phyloP scores from a whole-genome alignment of 2,888 invertebrate species.

The Eledona agricola region DNA sequence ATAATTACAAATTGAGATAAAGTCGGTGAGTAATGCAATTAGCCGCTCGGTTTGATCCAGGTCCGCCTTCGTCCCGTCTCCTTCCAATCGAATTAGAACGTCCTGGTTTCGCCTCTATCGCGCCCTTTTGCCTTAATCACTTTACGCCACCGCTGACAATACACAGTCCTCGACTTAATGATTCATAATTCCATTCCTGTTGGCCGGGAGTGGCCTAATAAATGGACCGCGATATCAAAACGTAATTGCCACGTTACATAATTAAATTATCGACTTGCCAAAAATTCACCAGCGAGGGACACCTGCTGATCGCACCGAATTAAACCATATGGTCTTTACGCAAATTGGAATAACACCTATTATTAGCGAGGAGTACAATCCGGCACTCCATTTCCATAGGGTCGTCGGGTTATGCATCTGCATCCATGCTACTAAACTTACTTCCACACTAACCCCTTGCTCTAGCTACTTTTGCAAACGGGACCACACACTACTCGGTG shows the following conservation, averaged over 20 bases:
- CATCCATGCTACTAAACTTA: too few relatives aligned
- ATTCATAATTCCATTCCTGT: conserved; percentile 41
- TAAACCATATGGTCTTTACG: conserved; percentile 32
- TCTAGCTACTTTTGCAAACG: too few relatives aligned
- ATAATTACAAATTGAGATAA: conserved; percentile 51
- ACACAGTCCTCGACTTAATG: conserved; percentile 41
- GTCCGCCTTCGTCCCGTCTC: conserved; percentile 40
- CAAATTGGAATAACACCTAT: conserved; percentile 28
- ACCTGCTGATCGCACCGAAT: too few relatives aligned
- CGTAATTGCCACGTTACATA: conserved; percentile 35
- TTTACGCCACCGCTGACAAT: conserved; percentile 40
- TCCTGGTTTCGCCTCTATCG: conserved; percentile 41
- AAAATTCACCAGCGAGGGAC: conserved; percentile 23
- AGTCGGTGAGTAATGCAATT: conserved; percentile 50
- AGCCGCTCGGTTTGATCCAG: conserved; percentile 48
- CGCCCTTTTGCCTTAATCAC: conserved; percentile 44
- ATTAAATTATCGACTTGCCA: conserved; percentile 32
- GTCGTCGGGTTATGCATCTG: neutral
- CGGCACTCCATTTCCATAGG: neutral
- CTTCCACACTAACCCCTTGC: too few relatives aligned
- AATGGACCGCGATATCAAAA: conserved; percentile 39
- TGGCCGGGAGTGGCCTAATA: conserved; percentile 38
- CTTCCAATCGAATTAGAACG: conserved; percentile 44
- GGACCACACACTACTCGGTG: too few relatives aligned
- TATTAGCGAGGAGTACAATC: conserved; percentile 5